Conservation (phyloP, 2,888 invertebrate genomes). For the Sericinus montela region DNA sequence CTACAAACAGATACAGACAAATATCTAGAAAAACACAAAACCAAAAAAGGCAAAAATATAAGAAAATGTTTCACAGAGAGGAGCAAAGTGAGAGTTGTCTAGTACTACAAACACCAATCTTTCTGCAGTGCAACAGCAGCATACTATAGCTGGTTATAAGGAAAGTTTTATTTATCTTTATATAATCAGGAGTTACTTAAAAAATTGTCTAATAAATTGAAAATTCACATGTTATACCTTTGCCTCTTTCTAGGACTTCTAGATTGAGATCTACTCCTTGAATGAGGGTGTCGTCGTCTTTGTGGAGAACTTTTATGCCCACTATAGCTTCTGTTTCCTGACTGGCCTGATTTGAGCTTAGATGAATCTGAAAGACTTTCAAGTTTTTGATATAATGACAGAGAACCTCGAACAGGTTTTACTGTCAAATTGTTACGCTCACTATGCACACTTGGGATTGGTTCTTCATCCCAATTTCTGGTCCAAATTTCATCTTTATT, state of each 20-base stretch:
- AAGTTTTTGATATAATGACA: slow-evolving; percentile 80
- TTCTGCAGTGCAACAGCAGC: too few relatives aligned
- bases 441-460: slow-evolving; percentile 92
- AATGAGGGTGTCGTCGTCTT: slow-evolving; percentile 51
- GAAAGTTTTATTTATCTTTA: too few relatives aligned
- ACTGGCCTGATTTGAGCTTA: slow-evolving; percentile 25
- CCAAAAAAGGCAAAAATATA: too few relatives aligned
- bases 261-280: slow-evolving; percentile 62
- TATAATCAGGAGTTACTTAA: too few relatives aligned
- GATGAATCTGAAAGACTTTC: slow-evolving; percentile 44
- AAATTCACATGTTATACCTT: slow-evolving; percentile 46
- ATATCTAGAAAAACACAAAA: too few relatives aligned
- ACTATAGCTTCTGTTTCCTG: slow-evolving; percentile 34
- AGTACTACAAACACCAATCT: too few relatives aligned
- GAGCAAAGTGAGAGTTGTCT: too few relatives aligned
- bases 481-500: slow-evolving; percentile 92
- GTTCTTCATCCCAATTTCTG: slow-evolving; percentile 97
- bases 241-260: slow-evolving; percentile 74
- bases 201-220: too few relatives aligned
- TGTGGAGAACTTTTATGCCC: slow-evolving; percentile 55
- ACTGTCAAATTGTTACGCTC: slow-evolving; percentile 84
- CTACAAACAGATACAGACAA: too few relatives aligned
- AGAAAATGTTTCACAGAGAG: too few relatives aligned
- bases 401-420: slow-evolving; percentile 78
- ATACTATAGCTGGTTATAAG: too few relatives aligned